Conservation (phyloP, 2,797 vertebrate species). For the Gastrophryne carolinensis region DNA sequence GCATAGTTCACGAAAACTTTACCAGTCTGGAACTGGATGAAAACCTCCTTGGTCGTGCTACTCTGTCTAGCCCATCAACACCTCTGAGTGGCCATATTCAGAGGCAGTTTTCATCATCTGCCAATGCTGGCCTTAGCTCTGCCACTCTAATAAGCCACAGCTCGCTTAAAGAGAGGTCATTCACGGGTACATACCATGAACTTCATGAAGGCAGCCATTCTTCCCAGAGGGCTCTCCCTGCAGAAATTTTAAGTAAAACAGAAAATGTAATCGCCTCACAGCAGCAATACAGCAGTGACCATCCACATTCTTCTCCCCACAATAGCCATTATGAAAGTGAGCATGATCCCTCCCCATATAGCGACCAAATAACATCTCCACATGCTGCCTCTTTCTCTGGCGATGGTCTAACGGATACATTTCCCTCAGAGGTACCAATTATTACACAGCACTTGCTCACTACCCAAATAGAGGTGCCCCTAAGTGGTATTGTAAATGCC, state of each 20-base stretch:
- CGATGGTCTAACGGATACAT: slow-evolving; percentile 77
- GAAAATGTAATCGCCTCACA: slow-evolving; percentile 80
- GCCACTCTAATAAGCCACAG: slow-evolving; percentile 82
- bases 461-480: slow-evolving; percentile 85
- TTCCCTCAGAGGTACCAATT: slow-evolving; percentile 88
- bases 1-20: slow-evolving; percentile 89
- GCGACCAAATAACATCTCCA: slow-evolving; percentile 92
- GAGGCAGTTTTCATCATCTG: slow-evolving; percentile 76
- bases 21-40: slow-evolving; percentile 93
- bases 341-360: slow-evolving; percentile 93
- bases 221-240: slow-evolving; percentile 80
- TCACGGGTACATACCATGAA: slow-evolving; percentile 81
- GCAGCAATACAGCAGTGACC: slow-evolving; percentile 83
- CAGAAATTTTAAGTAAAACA: slow-evolving; percentile 86
- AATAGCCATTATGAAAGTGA: slow-evolving; percentile 95
- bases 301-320: slow-evolving; percentile 84
- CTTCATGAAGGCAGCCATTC: slow-evolving; percentile 78
- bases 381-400: slow-evolving; percentile 78
- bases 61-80: slow-evolving; percentile 83
- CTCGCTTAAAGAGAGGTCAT: slow-evolving; percentile 86
- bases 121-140: slow-evolving; percentile 79
- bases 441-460: slow-evolving; percentile 80
- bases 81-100: slow-evolving; percentile 81
- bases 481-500: slow-evolving; percentile 84
- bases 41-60: slow-evolving; percentile 87